Percentiles rank a stretch among this genome's conserved stretches.
Conservation (phyloP, 1,140 invertebrate species). For the Halesus radiatus region DNA sequence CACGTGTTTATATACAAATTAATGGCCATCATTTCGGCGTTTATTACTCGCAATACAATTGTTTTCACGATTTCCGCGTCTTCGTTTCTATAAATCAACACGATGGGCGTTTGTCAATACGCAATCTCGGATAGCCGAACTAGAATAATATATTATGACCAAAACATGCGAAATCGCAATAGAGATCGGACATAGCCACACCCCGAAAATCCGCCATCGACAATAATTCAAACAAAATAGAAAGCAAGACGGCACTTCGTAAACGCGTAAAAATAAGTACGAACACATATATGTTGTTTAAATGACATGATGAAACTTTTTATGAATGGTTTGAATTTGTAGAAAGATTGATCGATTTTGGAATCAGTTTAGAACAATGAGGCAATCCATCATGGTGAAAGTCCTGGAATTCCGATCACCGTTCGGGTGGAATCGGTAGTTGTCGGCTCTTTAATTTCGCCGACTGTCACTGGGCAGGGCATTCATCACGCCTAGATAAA, state of each 20-base stretch:
- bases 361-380: slow-evolving; percentile 28
- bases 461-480: slow-evolving; percentile 45
- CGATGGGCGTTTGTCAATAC: slow-evolving; percentile 20
- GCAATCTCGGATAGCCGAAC: neutral
- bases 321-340: neutral
- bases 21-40: slow-evolving; percentile 26
- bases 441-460: slow-evolving; percentile 39
- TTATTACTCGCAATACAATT: slow-evolving; percentile 37
- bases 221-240: neutral
- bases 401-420: slow-evolving; percentile 8
- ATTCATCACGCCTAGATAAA: slow-evolving; percentile 51
- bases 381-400: slow-evolving; percentile 39
- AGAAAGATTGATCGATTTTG: slow-evolving; percentile 17
- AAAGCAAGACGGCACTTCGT: neutral
- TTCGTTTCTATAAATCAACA: slow-evolving; percentile 26
- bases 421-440: slow-evolving; percentile 16
- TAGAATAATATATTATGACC: neutral
- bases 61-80: slow-evolving; percentile 22
- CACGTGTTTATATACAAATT: slow-evolving; percentile 39
- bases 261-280: neutral
- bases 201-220: slow-evolving; percentile 13
- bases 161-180: slow-evolving; percentile 25
- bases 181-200: slow-evolving; percentile 17
- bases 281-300: too few species aligned
- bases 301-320: neutral